Evolutionary conservation across 92 coral and sea anemone genomes (phyloP), one percentile per base, ranked within the genome.

Genomic region (Paramuricea clavata): DNA sequence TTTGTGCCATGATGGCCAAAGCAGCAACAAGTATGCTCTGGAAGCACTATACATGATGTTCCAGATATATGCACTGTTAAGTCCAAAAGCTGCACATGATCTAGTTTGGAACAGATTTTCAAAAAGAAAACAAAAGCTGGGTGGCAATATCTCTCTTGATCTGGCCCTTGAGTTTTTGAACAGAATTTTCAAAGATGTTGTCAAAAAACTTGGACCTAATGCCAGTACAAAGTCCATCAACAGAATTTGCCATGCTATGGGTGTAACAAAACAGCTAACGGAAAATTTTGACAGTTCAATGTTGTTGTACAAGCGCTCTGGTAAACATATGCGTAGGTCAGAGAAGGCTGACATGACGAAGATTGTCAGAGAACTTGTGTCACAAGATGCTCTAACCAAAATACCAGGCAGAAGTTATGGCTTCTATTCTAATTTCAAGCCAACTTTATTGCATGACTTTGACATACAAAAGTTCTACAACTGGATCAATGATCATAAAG

Each of bases 401-500:
- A 93, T 89, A 4, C 88, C 89, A 22, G 90, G 90, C 76, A 71
- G 94, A 71, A 88, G 79, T 60, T 91, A 91, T 81, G 31, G 11
- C 17, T 54, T 27, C 26, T 93, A 88, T 89, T 25, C 80, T 49
- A 36, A 75, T 5, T 22, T 74, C 12, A 86, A 83, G 79, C 89
- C 94, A 59, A 88, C 94, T 60, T 30, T 91, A 32, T 67, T 93
- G 10, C 0, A 60, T 36, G 90, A 94, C 2, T 89, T 93, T 57
- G 68, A 93, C 65, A 57, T 90, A 87, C 78, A 82, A 36, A 83
- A 85, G 49, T 88, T 93, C 92, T 93, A 49, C 42, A 23, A 74
- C 42, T 93, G 93, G 92, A 88, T 93, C n/a, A 84, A 87, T 35
- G 87, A 87, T 2, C 95, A 93, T 44, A 91, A 93, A 60, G 61